Conservation (phyloP, 2,888 invertebrate genomes). For the Serrognathus titanus region DNA sequence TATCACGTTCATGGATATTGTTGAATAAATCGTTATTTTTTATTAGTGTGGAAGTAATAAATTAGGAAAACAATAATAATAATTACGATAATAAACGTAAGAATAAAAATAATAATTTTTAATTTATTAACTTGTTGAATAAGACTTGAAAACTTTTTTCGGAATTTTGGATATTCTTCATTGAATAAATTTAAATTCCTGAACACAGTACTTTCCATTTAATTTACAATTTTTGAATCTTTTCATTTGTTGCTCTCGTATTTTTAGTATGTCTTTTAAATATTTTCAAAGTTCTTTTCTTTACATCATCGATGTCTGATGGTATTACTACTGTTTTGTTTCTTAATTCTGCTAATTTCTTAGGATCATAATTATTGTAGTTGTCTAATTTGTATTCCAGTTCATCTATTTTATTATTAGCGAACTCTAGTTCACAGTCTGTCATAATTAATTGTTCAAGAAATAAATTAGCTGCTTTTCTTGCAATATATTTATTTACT, state of each 20-base stretch:
- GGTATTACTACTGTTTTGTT: neutral
- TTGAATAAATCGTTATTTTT: neutral
- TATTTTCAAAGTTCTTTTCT: too few species aligned
- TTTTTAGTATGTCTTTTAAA: too few species aligned
- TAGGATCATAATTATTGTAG: constrained; percentile 11
- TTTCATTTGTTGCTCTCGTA: too few species aligned
- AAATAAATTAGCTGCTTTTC: constrained; percentile 1
- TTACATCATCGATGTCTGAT: too few species aligned
- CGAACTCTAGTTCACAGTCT: constrained; percentile 18
- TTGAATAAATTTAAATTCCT: too few species aligned
- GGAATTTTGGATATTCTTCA: too few species aligned
- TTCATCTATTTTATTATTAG: constrained; percentile 19
- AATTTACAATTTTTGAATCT: too few species aligned
- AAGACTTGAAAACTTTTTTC: too few species aligned
- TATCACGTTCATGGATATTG: neutral
- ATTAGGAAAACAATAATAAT: neutral
- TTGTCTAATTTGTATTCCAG: constrained; percentile 16
- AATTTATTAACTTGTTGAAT: too few species aligned
- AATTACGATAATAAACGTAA: neutral
- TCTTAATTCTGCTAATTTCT: neutral
- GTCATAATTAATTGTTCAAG: constrained; percentile 20
- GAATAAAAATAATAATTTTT: too few species aligned
- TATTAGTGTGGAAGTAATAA: neutral
- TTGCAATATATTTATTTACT: neutral
- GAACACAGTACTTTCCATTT: too few species aligned